A percentile compares a stretch with the other conserved stretches of the same genome.
Evolutionary conservation across 37 sponge, comb jelly and placozoan genomes (phyloP).

Genomic region (Oscarella lobularis): DNA sequence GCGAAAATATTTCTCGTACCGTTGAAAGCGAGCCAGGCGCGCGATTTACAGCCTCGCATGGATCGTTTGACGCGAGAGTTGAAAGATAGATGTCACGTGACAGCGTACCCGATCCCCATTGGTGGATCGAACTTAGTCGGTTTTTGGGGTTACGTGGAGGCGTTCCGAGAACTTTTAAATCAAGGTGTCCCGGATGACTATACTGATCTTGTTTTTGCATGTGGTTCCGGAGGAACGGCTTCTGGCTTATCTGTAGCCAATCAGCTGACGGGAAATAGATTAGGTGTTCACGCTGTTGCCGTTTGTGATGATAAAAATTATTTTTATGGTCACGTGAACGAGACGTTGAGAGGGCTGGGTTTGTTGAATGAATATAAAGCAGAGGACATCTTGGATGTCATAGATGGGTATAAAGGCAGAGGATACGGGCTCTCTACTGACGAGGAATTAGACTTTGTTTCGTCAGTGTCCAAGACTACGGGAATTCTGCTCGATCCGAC

Average conservation of each 20-base stretch:
- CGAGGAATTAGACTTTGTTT: slow-evolving; percentile 39
- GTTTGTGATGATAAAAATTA: slow-evolving; percentile 51
- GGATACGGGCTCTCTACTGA: slow-evolving; percentile 70
- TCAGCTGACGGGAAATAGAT: slow-evolving; percentile 51
- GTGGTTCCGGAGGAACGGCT: slow-evolving; percentile 59
- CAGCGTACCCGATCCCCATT: slow-evolving; percentile 56
- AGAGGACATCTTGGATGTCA: slow-evolving; percentile 43
- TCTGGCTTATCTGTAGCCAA: slow-evolving; percentile 55
- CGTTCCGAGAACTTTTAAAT: slow-evolving; percentile 56
- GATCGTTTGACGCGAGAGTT: slow-evolving; percentile 12
- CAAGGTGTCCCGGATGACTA: slow-evolving; percentile 46
- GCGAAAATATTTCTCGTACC: slow-evolving; percentile 50
- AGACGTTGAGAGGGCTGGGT: slow-evolving; percentile 17
- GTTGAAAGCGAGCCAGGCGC: slow-evolving; percentile 11
- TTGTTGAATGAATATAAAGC: slow-evolving; percentile 7
- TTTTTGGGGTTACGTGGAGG: slow-evolving; percentile 74
- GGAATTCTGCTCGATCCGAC: slow-evolving; percentile 62
- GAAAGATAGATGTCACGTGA: slow-evolving; percentile 14
- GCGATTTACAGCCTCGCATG: slow-evolving; percentile 30
- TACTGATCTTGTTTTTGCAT: slow-evolving; percentile 71
- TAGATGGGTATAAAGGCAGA: slow-evolving; percentile 69
- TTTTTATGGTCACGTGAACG: slow-evolving; percentile 48
- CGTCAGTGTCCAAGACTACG: slow-evolving; percentile 28
- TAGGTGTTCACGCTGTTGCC: slow-evolving; percentile 75
- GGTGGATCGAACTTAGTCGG: slow-evolving; percentile 64